Evolutionary conservation across 2,888 invertebrate genomes (phyloP), one percentile per base, ranked within the genome.

Genomic region (Lomographa bimaculata): DNA sequence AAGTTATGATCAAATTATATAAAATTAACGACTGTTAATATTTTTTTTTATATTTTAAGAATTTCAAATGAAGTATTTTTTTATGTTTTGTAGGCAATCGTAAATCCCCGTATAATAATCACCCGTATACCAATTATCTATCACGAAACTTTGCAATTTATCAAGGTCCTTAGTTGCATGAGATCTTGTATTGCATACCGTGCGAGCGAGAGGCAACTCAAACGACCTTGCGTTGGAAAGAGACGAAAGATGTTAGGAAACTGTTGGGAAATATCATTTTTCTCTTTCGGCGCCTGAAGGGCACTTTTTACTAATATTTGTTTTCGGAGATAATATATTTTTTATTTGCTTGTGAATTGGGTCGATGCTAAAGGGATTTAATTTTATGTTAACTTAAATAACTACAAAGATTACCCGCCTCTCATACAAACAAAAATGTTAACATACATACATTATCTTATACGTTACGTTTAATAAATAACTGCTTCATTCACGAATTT

Each of bases 91-190:
- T 28, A 36, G 23, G 56, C 60, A 68, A 67, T 59, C 63, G 64
- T 60, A 63, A 71, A 73, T 57, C 60, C 71, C 74, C 66, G 78
- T 71, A 82, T 82, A 75, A 71, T 77, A 79, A 74, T 68, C 56
- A 77, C 84, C 85, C 81, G 81, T 81, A 86, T 81, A 79, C 71
- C 75, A 82, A 85, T 84, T 85, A 83, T 82, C 85, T 84, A 84
- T 79, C 84, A 82, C 87, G 86, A 89, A 89, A 85, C 82, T 84
- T 54, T 83, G 85, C 85, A 84, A 78, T 80, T 74, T 80, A 85
- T 80, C 89, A 89, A 87, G 89, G 89, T 82, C 82, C 73, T 55
- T 68, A 72, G 79, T 84, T 86, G 87, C 86, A 89, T 83, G 84
- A 87, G 84, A 85, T 85, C 78, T 80, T 71, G 71, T 78, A 71